Base-by-base conservation (phyloP, 2,888 invertebrate genomes). In the Stenodera caucasica region DNA sequence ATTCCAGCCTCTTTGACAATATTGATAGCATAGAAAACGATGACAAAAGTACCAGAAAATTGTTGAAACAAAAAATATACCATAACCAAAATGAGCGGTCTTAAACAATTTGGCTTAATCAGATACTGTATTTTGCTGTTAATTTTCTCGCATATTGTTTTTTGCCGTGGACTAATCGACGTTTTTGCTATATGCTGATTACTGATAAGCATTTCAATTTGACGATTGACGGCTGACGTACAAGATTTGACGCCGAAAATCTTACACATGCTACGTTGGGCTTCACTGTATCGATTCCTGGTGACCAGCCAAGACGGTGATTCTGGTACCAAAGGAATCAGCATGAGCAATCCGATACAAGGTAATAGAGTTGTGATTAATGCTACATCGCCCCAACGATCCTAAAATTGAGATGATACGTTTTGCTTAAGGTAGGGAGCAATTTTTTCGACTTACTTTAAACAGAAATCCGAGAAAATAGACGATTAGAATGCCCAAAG, bases 11-110 rank as follows among this genome's bases (percentile, higher is more conserved):
- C 80, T 29, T 73, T 65, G 1, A 81, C 82, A 0, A 86, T 81
- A 63, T 83, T 80, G 0, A 85, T 82, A 9, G 85, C 84, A 67
- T 86, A 86, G 64, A 84, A 84, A 8, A 86, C 81, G 1, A 85
- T 77, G 0, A 84, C 82, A 64, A 84, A 85, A 2, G 82, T 79
- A 0, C 86, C 86, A 4, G 84, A 81, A 63, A 85, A 82, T 71
- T 86, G 86, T 71, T 86, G 85, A 69, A 86, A 85, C 64, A 85
- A 82, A 72, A 85, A 85, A 69, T 79, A 85, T 0, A 71, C 62
- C 2, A 82, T 66, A 69, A 85, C 81, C 11, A 85, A 78, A 7
- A 74, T 49, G 55, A 85, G 82, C 0, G 85, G 85, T 55, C 81
- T 78, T 49, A 81, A 72, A 1, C 82, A 81, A 53, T 78, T 78